Conservation (phyloP, 1,140 invertebrate species). For the Heliconius nattereri region DNA sequence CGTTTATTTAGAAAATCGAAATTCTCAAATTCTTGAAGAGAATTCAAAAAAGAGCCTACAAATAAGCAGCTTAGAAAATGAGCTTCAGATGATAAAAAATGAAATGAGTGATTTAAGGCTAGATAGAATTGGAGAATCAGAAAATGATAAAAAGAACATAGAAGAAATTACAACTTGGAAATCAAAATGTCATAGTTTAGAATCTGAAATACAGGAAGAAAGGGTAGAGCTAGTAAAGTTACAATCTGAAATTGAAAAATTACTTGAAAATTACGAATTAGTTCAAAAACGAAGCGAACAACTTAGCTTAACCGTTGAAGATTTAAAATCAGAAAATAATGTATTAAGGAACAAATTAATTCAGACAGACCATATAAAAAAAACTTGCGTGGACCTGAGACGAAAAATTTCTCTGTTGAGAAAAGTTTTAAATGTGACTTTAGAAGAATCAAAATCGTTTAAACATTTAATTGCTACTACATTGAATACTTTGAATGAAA, state of each 20-base stretch:
- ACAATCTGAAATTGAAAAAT: conserved; percentile 76
- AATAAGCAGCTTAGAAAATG: conserved; percentile 64
- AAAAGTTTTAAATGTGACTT: conserved; percentile 43
- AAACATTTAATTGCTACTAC: conserved; percentile 44
- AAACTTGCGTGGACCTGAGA: conserved; percentile 37
- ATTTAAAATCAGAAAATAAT: conserved; percentile 54
- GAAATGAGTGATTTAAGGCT: conserved; percentile 38
- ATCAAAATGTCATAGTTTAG: conserved; percentile 61
- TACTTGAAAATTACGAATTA: conserved; percentile 66
- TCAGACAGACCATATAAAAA: conserved; percentile 41
- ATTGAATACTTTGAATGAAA: conserved; percentile 35
- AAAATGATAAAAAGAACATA: conserved; percentile 51
- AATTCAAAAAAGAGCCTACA: conserved; percentile 72
- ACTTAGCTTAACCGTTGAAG: conserved; percentile 49
- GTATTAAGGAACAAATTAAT: conserved; percentile 44
- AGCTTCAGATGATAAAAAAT: conserved; percentile 53
- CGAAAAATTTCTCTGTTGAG: conserved; percentile 46
- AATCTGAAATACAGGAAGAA: conserved; percentile 76
- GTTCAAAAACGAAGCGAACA: conserved; percentile 63
- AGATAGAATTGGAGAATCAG: conserved; percentile 42
- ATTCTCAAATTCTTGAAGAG: conserved; percentile 71
- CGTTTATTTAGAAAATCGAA: conserved; percentile 73
- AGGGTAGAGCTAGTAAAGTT: conserved; percentile 74
- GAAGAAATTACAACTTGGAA: conserved; percentile 68
- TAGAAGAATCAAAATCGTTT: conserved; percentile 52